These are phyloP conservation scores for Andricus curvator DNA, from an alignment of 2,888 invertebrate genomes.

Conservation along the genomic window DNA sequence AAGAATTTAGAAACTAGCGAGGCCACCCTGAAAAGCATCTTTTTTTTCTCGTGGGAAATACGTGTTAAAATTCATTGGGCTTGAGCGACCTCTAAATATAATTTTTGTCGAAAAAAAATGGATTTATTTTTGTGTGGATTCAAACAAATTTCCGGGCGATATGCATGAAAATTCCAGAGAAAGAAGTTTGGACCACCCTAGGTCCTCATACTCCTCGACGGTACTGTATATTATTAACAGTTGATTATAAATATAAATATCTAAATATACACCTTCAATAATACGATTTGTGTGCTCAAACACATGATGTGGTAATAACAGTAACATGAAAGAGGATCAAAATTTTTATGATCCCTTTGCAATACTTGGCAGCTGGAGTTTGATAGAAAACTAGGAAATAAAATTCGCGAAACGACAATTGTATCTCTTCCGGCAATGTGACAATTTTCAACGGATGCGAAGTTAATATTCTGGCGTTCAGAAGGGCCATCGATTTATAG, in stretches of 20 bases:
- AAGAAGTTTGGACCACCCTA: too few species aligned
- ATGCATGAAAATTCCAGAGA: too few species aligned
- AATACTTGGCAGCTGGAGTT: not conserved
- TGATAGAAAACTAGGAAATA: not conserved
- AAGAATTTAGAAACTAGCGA: too few species aligned
- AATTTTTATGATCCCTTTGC: not conserved
- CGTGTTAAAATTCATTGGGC: too few species aligned
- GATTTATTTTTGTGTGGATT: too few species aligned
- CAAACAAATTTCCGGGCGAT: too few species aligned
- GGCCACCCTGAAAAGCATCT: too few species aligned
- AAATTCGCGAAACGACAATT: not conserved
- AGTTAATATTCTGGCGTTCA: not conserved
- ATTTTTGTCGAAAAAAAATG: too few species aligned
- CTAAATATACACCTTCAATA: not conserved
- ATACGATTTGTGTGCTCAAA: not conserved
- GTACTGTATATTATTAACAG: not conserved
- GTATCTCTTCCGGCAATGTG: not conserved
- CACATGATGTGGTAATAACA: not conserved
- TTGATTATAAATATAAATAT: not conserved
- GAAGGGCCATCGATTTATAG: constrained; percentile 15
- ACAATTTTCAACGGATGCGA: constrained; percentile 11
- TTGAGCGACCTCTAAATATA: too few species aligned
- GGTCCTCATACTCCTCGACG: too few species aligned
- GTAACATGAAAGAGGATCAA: not conserved
- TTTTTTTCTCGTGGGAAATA: too few species aligned